phyloP scores from a whole-genome alignment of 2,888 invertebrate genomes.

The Molorchus minor region DNA sequence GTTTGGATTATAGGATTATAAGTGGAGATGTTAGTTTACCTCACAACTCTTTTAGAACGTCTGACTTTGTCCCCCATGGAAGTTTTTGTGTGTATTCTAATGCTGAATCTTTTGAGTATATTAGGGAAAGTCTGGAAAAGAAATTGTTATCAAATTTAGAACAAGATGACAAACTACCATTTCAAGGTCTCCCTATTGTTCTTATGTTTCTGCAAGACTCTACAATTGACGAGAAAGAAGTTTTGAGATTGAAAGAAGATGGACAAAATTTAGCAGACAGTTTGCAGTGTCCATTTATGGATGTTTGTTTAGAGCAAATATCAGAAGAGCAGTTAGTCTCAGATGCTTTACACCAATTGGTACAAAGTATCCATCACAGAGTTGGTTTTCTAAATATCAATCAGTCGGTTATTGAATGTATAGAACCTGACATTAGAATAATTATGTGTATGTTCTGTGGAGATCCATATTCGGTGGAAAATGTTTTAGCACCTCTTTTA shows the following conservation, averaged over 20 bases:
- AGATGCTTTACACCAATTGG: constrained; percentile 77
- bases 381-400: constrained; percentile 78
- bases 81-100: constrained; percentile 90
- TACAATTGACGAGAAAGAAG: constrained; percentile 83
- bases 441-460: constrained; percentile 97
- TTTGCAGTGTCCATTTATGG: constrained; percentile 86
- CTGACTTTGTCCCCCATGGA: constrained; percentile 92
- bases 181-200: constrained; percentile 88
- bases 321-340: constrained; percentile 73
- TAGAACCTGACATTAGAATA: constrained; percentile 88
- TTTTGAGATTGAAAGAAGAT: constrained; percentile 85
- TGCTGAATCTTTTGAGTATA: constrained; percentile 90
- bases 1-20: constrained; percentile 84
- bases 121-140: constrained; percentile 90
- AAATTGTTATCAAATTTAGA: constrained; percentile 89
- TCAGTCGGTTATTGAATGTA: constrained; percentile 79
- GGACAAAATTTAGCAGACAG: constrained; percentile 91
- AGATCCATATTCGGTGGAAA: constrained; percentile 90
- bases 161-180: constrained; percentile 86
- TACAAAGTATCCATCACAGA: constrained; percentile 80
- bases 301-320: constrained; percentile 75
- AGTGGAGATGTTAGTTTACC: constrained; percentile 85
- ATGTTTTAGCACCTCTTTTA: constrained; percentile 86
- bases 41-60: constrained; percentile 82
- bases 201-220: constrained; percentile 90